A percentile compares a stretch with the other conserved stretches of the same genome.
Evolutionary conservation across 30 jellyfish, hydroid and myxozoan genomes (phyloP).

Genomic region (Turritopsis rubra): DNA sequence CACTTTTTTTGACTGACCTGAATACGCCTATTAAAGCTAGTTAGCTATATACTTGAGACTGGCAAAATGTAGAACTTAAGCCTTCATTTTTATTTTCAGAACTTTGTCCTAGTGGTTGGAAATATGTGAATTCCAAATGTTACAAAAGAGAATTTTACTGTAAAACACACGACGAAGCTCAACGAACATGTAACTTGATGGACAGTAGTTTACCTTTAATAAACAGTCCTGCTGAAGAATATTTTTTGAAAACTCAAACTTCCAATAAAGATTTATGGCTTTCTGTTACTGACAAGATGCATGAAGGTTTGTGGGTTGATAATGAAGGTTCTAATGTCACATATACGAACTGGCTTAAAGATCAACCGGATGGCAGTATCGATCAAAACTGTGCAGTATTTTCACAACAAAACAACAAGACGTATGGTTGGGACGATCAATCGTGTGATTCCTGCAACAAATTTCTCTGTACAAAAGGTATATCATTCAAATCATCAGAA

Average conservation of each 20-base stretch:
- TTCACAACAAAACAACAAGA: not conserved
- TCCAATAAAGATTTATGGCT: not conserved
- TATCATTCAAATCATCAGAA: not conserved
- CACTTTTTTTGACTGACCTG: too few relatives aligned
- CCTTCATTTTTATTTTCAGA: not conserved
- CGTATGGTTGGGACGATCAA: not conserved
- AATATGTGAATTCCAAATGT: not conserved
- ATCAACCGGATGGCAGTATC: not conserved
- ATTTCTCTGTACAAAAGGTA: constrained; percentile 14
- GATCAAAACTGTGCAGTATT: not conserved
- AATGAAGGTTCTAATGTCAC: not conserved
- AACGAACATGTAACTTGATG: not conserved
- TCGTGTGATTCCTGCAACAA: constrained; percentile 5
- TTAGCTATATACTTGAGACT: too few relatives aligned
- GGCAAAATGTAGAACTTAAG: too few relatives aligned
- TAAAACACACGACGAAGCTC: not conserved
- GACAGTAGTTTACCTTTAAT: not conserved
- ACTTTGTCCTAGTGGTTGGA: constrained; percentile 1
- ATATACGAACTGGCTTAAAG: constrained; percentile 3
- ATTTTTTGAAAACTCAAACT: not conserved
- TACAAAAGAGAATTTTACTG: not conserved
- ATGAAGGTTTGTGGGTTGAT: not conserved
- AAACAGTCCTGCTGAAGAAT: not conserved
- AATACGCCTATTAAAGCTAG: too few relatives aligned
- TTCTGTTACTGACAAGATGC: not conserved